Base-by-base conservation (phyloP, 2,797 vertebrate species). In the Gambusia yucatana region DNA sequence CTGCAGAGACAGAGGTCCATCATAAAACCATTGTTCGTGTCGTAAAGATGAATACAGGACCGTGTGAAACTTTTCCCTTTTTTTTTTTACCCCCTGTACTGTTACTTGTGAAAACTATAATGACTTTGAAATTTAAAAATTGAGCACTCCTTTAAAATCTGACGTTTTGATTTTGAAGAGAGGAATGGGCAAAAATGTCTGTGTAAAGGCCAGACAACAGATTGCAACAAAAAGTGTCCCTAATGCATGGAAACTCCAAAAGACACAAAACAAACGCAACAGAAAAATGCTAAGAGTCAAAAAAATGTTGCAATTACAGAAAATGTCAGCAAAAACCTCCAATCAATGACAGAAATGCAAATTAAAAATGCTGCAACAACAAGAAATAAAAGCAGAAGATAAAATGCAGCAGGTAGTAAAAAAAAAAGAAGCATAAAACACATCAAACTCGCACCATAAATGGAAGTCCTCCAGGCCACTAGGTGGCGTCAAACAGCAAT, bases 1-100 rank as follows among this genome's bases (percentile, higher is more conserved):
- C 96, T 96, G 89, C 69, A 85, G 52, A 82, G 22, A 86, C 20
- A 78, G 3, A 25, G 20, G 59, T 39, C 81, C 9, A 79, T 65
- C 25, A 36, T 46, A 14, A 55, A 6, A 30, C 28, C 6, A 20
- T 36, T 1, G 20, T 33, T 9, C 1, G 28, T 57, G 55, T 57
- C n/a, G 10, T 57, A 57, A 7, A 61, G 28, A 14, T 33, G 4
- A 25, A 30, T 61, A 17, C 11, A 30, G 57, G 2, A 14, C 28
- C 13, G 5, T 59, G n/a, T 30, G 14, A 59, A 59, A 28, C 44
- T 4, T 14, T 46, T 46, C 5, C 5, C 8, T 52, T 20, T 4
- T 47, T 16, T 47, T 13, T 28, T 14, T 6, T 14, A 59, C 1
- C 8, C 25, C 10, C 28, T 57, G n/a, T 10, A 28, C 52, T 59